A percentile compares a stretch with the other conserved stretches of the same genome.
These are phyloP conservation scores for Bostrychus sinensis DNA, from an alignment of 2,113 vertebrate genomes.

Conservation along the genomic window DNA sequence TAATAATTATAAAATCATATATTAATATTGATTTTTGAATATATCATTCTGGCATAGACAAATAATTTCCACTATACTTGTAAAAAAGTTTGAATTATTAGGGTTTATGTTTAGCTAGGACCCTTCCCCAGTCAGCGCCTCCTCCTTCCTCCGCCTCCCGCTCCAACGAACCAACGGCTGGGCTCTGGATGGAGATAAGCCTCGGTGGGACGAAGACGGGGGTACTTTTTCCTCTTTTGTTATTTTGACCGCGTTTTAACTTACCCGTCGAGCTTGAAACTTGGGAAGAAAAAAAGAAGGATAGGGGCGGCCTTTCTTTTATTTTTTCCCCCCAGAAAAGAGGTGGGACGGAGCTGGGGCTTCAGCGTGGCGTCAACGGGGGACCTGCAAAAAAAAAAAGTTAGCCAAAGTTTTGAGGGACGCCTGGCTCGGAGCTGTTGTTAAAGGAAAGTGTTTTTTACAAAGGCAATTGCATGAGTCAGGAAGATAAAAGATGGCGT, in stretches of 20 bases:
- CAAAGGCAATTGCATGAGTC: constrained; percentile 6
- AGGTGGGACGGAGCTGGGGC: background rate
- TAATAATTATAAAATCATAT: too few relatives aligned
- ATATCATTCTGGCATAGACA: too few relatives aligned
- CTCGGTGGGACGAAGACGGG: constrained; percentile 22
- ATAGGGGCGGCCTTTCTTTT: background rate
- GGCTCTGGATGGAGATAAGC: constrained; percentile 31
- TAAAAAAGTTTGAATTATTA: too few relatives aligned
- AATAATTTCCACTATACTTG: too few relatives aligned
- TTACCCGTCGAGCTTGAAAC: background rate
- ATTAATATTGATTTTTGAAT: too few relatives aligned
- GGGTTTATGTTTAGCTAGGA: background rate
- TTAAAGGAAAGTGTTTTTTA: background rate
- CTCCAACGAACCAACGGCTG: constrained; percentile 37
- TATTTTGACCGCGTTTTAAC: constrained; percentile 28
- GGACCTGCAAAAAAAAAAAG: background rate
- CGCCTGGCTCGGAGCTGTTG: background rate
- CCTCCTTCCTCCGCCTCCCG: background rate
- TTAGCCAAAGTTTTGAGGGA: background rate
- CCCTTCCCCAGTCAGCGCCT: background rate
- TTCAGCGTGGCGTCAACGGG: constrained; percentile 17
- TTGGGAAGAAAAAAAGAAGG: too few relatives aligned
- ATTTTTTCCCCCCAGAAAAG: background rate
- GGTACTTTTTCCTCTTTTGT: constrained; percentile 46
- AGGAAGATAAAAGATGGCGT: constrained; percentile 5